A percentile compares a stretch with the other conserved stretches of the same genome.
Conservation (phyloP, 2,113 vertebrate species). For the Alligator mississippiensis region DNA sequence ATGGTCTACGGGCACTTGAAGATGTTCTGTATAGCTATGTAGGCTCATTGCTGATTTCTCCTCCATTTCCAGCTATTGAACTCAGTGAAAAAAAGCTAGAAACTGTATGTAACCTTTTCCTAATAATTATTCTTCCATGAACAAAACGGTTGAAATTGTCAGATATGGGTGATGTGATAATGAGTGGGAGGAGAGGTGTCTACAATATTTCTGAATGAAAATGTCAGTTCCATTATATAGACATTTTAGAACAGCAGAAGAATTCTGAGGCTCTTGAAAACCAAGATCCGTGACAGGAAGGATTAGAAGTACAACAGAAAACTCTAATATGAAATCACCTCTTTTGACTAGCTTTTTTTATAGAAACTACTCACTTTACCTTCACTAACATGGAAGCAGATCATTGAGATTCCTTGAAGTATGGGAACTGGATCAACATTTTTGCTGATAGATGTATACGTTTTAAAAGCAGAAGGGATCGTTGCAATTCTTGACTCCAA, state of each 20-base stretch:
- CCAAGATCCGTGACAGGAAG: background rate
- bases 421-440: background rate
- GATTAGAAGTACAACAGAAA: background rate
- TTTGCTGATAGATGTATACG: background rate
- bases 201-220: constrained; percentile 14
- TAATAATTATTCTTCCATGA: constrained; percentile 30
- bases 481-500: background rate
- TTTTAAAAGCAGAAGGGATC: background rate
- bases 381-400: background rate
- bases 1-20: background rate
- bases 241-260: background rate
- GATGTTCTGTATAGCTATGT: background rate
- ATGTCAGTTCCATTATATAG: background rate
- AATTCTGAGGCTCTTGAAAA: background rate
- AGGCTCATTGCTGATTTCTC: background rate
- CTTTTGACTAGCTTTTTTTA: background rate
- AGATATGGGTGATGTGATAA: background rate
- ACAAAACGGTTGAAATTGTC: constrained; percentile 31
- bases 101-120: constrained; percentile 1
- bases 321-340: background rate
- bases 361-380: background rate
- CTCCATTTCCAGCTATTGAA: background rate
- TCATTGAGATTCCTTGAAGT: background rate
- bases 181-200: constrained; percentile 24
- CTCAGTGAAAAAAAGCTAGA: constrained; percentile 23